Evolutionary conservation across 2,888 invertebrate species (phyloP).

Genomic region (Mesoligia furuncula): DNA sequence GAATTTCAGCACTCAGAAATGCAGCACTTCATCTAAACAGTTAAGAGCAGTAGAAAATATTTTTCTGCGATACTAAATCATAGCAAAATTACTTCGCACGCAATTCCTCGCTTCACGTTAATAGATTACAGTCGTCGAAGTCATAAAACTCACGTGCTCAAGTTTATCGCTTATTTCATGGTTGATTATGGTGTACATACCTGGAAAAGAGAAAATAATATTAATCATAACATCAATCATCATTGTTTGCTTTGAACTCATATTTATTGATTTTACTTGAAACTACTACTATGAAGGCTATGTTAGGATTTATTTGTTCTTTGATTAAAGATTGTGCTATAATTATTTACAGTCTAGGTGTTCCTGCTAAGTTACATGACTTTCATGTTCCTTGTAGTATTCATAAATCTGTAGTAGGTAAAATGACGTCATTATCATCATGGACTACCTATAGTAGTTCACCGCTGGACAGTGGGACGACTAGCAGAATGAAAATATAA

Average conservation of each 20-base stretch:
- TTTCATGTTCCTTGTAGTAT: neutral
- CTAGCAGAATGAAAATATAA: no score
- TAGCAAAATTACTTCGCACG: conserved; percentile 8
- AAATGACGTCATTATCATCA: neutral
- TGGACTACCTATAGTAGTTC: neutral
- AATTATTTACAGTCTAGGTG: neutral
- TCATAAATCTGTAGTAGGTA: neutral
- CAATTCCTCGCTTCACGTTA: conserved; percentile 2
- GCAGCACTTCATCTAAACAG: neutral
- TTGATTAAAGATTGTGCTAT: neutral
- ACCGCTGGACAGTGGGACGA: no score
- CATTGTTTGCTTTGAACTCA: neutral
- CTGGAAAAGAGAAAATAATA: conserved; percentile 50
- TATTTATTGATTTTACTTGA: conserved; percentile 6
- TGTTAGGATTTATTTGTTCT: neutral
- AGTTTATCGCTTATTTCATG: conserved; percentile 41
- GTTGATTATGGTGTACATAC: conserved; percentile 46
- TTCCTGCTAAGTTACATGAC: neutral
- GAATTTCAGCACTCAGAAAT: neutral
- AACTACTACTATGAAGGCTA: neutral
- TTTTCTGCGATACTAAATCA: neutral
- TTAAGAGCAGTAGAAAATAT: conserved; percentile 2
- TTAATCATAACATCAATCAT: neutral
- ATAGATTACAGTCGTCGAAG: conserved; percentile 19
- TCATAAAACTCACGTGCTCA: conserved; percentile 47